Evolutionary conservation across 1,140 invertebrate genomes (phyloP), one percentile per base, ranked within the genome.

Genomic region (Pseudobourletiella spinata): DNA sequence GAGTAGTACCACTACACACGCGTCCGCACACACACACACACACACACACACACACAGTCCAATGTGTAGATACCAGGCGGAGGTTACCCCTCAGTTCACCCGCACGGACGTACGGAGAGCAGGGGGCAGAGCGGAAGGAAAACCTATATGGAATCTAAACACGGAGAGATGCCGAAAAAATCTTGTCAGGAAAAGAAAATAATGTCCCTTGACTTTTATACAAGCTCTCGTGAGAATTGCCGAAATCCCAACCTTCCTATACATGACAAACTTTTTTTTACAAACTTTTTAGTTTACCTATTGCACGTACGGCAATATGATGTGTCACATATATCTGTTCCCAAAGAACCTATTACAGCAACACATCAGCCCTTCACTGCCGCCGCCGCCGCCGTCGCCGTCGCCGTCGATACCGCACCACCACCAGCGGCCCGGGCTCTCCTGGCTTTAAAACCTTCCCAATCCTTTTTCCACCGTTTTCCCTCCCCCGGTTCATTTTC

Each of bases 201-300:
- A 64, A 64, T 64, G 63, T 64, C 50, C 50, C 57, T 59, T 59
- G 63, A 64, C 63, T 64, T 63, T 64, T 64, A 64, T 64, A 56
- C 30, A 59, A 11, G 22, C 57, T 59, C 62, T 64, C 62, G 57
- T 59, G 63, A 64, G 63, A 64, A 59, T 64, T 59, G 51, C 57
- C 50, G 50, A 59, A 64, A 64, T 64, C 57, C 57, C 57, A 30
- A 59, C 29, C 39, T 64, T 50, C 20, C 2, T 26, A 22, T 22
- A 48, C 44, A 52, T 11, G 48, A 39, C 6, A 2, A 59, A 59
- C 50, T 64, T 59, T 64, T 59, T 59, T 61, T 61, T 55, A 29
- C 29, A 64, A 59, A 64, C 46, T 57, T 64, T 64, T 63, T 48
- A 26, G 48, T 64, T 48, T 55, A 64, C 63, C 61, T 58, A 57